Base-by-base conservation (phyloP, 2,888 invertebrate species). In the Brachylomia viminalis region DNA sequence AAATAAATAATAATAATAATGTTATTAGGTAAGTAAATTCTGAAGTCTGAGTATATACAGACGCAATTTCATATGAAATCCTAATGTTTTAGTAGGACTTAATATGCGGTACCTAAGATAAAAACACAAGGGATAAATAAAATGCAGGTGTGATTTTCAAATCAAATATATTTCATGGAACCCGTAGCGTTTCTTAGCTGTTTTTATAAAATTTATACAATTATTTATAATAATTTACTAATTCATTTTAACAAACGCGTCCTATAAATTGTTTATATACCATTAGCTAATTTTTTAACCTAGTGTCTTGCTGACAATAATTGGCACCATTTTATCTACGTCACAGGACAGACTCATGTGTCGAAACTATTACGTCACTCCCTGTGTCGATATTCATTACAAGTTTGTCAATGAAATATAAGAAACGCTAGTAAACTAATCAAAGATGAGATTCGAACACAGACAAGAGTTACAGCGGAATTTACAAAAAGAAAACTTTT, bases 111-210 rank as follows among this genome's bases (percentile, higher is more conserved):
- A 38, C 1, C 15, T 33, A 47, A 20, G 17, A 2, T 42, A 17
- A 70, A 54, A 72, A 23, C 59, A 38, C 45, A 58, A 69, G 68
- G 78, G 6, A 66, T 7, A 89, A 88, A 86, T 81, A 91, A 93
- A 93, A 92, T 87, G 77, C 92, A 82, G 72, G 54, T 70, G 72
- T 89, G 90, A 91, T 94, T 95, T 95, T 95, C 90, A 92, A 94
- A 94, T 95, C 94, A 94, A 94, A 94, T 96, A 96, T 96, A 96
- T 95, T 96, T 96, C 94, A 93, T 94, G 93, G 95, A 96, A 96
- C 96, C 96, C 96, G 96, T 96, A 96, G 96, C 96, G 96, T 96
- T 96, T 96, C 95, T 95, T 95, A 95, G 95, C 94, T 95, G 95
- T 92, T 94, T 94, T 94, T 95, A 95, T 94, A 95, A 94, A 95